A percentile compares a stretch with the other conserved stretches of the same genome.
phyloP scores from a whole-genome alignment of 2,797 vertebrate genomes.

The Protosalanx chinensis region DNA sequence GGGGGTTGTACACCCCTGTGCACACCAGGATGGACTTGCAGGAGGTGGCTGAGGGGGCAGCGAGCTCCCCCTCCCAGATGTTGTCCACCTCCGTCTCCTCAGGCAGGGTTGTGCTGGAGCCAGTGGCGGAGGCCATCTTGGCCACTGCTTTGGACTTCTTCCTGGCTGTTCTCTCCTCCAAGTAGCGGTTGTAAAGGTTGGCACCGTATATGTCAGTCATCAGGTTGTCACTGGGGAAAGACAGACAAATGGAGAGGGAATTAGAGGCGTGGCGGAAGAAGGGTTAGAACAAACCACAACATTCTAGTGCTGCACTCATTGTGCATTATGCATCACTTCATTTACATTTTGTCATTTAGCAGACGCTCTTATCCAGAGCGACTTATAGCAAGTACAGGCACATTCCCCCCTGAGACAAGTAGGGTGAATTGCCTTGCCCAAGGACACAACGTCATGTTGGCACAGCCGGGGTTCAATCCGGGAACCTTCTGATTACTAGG shows the following conservation, averaged over 20 bases:
- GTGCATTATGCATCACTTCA: not conserved
- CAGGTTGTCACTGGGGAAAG: slow-evolving; percentile 80
- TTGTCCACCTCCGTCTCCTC: slow-evolving; percentile 59
- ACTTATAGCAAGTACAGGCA: too few species aligned
- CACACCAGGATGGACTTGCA: slow-evolving; percentile 89
- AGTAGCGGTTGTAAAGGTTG: slow-evolving; percentile 88
- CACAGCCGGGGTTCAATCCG: too few species aligned
- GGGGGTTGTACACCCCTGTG: slow-evolving; percentile 85
- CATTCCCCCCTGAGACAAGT: too few species aligned
- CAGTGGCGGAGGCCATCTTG: slow-evolving; percentile 62
- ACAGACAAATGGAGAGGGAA: not conserved
- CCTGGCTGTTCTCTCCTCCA: slow-evolving; percentile 67
- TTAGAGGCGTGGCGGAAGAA: not conserved
- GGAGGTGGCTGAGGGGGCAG: slow-evolving; percentile 71
- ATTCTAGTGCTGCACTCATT: not conserved
- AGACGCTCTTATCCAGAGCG: too few species aligned
- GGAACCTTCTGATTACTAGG: too few species aligned
- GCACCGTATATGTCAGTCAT: slow-evolving; percentile 94
- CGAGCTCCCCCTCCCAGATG: slow-evolving; percentile 77
- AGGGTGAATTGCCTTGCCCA: too few species aligned
- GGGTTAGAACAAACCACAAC: not conserved
- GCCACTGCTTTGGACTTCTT: slow-evolving; percentile 65
- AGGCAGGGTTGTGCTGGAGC: slow-evolving; percentile 53
- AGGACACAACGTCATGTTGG: too few species aligned
- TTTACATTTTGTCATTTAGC: too few species aligned